These are phyloP conservation scores for Zosterops japonicus DNA, from an alignment of 2,113 vertebrate genomes.

Conservation along the genomic window DNA sequence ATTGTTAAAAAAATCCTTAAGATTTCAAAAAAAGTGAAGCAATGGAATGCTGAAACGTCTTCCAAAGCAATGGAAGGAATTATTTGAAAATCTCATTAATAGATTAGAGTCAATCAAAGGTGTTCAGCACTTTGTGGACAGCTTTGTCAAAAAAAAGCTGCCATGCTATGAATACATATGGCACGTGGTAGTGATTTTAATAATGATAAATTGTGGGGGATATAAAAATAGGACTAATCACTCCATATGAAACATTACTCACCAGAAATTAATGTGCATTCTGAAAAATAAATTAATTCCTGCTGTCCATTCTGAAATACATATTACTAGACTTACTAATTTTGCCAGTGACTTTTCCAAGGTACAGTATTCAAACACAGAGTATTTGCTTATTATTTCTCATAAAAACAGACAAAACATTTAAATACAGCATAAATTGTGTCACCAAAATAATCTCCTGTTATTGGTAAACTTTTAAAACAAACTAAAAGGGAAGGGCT, in stretches of 20 bases:
- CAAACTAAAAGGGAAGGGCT: neutral
- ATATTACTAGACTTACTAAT: neutral
- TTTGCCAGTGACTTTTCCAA: neutral
- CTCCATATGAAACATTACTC: neutral
- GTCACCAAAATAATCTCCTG: neutral
- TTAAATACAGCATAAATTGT: neutral
- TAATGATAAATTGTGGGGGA: neutral
- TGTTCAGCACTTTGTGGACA: neutral
- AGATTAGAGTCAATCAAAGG: neutral
- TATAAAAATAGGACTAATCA: constrained; percentile 11
- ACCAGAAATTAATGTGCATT: neutral
- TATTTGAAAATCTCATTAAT: neutral
- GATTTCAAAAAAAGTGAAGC: neutral
- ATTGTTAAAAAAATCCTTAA: neutral
- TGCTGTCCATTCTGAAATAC: neutral
- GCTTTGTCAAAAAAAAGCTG: neutral
- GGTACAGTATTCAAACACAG: neutral
- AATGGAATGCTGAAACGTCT: neutral
- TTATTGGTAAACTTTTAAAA: neutral
- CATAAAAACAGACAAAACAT: neutral
- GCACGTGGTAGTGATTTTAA: neutral
- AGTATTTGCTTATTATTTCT: neutral
- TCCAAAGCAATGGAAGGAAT: neutral
- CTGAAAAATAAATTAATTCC: neutral
- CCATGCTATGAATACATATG: neutral